A percentile compares a stretch with the other conserved stretches of the same genome.
These are phyloP conservation scores for Drosophila lutescens DNA, from an alignment of 2,888 invertebrate genomes.

Conservation along the genomic window DNA sequence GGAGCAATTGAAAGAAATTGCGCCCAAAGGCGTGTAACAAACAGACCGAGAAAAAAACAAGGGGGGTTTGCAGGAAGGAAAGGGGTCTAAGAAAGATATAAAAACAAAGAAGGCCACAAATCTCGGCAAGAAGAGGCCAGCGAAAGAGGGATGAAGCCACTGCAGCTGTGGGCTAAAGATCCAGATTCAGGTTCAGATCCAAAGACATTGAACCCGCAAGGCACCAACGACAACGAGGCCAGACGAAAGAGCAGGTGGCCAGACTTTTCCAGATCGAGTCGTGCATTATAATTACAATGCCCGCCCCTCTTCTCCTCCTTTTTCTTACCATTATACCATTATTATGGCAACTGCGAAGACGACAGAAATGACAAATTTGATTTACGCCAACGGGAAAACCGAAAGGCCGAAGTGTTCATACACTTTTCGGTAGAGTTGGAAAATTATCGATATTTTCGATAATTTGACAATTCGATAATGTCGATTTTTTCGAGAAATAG, in stretches of 20 bases:
- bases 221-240: constrained; percentile 15
- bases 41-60: constrained; percentile 25
- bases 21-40: constrained; percentile 35
- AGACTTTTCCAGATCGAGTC: constrained; percentile 14
- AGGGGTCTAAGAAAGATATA: neutral
- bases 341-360: constrained; percentile 6
- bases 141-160: neutral
- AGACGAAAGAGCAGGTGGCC: constrained; percentile 32
- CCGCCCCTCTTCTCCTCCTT: neutral
- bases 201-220: constrained; percentile 28
- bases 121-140: constrained; percentile 34
- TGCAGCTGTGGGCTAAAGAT: constrained; percentile 17
- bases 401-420: neutral
- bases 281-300: constrained; percentile 26
- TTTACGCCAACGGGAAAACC: neutral
- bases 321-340: neutral
- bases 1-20: constrained; percentile 67
- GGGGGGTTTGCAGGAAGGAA: neutral
- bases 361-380: constrained; percentile 15
- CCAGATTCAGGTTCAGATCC: constrained; percentile 3
- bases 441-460: too few relatives aligned
- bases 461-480: too few relatives aligned
- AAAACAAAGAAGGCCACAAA: constrained; percentile 46
- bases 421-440: neutral
- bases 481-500: too few relatives aligned